A percentile compares a stretch with the other conserved stretches of the same genome.
These are phyloP conservation scores for Neotoxoptera formosana DNA, from an alignment of 1,140 invertebrate genomes.

Conservation along the genomic window DNA sequence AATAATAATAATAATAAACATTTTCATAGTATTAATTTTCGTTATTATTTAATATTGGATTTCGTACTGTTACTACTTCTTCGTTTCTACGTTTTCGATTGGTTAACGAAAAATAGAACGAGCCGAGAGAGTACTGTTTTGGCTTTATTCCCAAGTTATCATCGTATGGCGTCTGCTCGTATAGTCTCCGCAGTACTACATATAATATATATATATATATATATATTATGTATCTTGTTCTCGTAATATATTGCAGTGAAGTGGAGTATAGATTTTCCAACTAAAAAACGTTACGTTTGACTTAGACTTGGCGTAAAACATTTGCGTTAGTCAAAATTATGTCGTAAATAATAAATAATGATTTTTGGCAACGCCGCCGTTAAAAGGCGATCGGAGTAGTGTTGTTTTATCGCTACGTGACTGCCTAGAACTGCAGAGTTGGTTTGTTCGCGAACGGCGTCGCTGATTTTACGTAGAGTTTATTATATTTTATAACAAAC, in stretches of 20 bases:
- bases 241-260: background rate
- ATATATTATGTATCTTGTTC: too few species aligned
- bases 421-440: background rate
- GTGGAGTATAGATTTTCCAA: background rate
- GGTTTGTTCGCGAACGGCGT: background rate
- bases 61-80: too few species aligned
- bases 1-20: too few species aligned
- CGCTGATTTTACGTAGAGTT: background rate
- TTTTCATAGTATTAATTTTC: background rate
- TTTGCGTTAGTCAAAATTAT: constrained; percentile 18
- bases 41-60: background rate
- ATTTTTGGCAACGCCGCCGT: background rate
- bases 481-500: too few species aligned
- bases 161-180: background rate
- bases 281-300: constrained; percentile 10
- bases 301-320: background rate
- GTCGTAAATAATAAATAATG: background rate
- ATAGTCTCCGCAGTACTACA: too few species aligned
- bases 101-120: background rate
- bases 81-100: background rate
- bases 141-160: constrained; percentile 8
- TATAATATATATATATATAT: background rate
- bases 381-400: background rate
- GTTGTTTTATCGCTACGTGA: background rate
- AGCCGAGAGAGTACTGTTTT: background rate